Conservation (phyloP, 2,113 vertebrate species). For the Chamaetylas fuelleborni region DNA sequence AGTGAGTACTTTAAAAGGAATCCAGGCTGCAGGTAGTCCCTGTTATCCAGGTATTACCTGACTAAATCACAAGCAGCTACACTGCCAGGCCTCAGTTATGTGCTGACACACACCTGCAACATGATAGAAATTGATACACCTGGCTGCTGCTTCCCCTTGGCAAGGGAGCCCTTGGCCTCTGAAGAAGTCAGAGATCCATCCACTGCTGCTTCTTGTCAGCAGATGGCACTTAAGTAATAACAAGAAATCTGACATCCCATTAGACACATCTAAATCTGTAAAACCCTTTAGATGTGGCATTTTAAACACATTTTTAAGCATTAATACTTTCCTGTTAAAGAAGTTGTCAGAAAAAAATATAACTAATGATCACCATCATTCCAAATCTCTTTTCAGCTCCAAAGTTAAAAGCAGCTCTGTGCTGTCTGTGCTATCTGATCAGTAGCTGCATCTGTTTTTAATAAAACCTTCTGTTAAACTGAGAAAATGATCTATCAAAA, state of each 20-base stretch:
- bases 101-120: neutral
- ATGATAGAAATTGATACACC: neutral
- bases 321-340: neutral
- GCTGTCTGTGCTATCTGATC: neutral
- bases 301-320: neutral
- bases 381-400: neutral
- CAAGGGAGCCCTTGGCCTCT: neutral
- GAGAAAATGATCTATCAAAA: neutral
- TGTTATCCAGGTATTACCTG: neutral
- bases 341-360: neutral
- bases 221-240: constrained; percentile 53
- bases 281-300: neutral
- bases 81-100: neutral
- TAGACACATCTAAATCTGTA: neutral
- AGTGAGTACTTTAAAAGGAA: neutral
- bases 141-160: neutral
- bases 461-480: constrained; percentile 3
- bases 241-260: neutral
- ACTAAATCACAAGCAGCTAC: neutral
- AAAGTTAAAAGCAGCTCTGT: neutral
- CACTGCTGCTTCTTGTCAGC: neutral
- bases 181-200: neutral
- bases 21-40: neutral
- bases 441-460: neutral
- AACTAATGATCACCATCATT: neutral